phyloP scores from a whole-genome alignment of 2,888 invertebrate genomes.

The Watsonalla cultraria region DNA sequence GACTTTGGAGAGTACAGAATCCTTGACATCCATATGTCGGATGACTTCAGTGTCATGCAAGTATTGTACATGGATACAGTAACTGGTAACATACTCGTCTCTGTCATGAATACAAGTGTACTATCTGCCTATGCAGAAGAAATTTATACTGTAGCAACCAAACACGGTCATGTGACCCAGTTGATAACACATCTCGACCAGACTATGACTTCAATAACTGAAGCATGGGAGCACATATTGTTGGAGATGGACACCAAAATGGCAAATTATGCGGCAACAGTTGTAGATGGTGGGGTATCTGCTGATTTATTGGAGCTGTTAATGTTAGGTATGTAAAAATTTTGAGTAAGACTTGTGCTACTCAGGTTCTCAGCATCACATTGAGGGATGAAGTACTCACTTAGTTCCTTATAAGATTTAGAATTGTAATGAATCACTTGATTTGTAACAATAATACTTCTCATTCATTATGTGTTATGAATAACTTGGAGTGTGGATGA shows the following conservation, averaged over 20 bases:
- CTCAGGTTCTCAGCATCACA: no score
- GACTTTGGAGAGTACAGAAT: slow-evolving; percentile 78
- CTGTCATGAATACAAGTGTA: slow-evolving; percentile 79
- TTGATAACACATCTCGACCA: slow-evolving; percentile 84
- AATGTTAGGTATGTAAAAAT: slow-evolving; percentile 82
- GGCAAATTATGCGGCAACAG: slow-evolving; percentile 89
- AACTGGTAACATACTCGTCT: slow-evolving; percentile 63
- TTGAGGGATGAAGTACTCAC: no score
- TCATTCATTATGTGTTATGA: no score
- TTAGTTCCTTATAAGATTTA: no score
- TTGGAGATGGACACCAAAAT: slow-evolving; percentile 96
- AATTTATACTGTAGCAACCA: slow-evolving; percentile 84
- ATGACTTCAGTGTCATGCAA: slow-evolving; percentile 84
- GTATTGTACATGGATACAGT: slow-evolving; percentile 78
- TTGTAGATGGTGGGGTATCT: slow-evolving; percentile 89
- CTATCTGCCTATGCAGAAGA: slow-evolving; percentile 83
- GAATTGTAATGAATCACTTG: no score
- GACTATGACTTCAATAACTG: slow-evolving; percentile 89
- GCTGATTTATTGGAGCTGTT: slow-evolving; percentile 94
- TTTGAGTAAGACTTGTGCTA: no score
- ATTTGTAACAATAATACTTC: no score
- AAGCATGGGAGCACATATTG: slow-evolving; percentile 96
- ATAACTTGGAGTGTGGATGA: neutral
- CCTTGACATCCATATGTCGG: slow-evolving; percentile 82
- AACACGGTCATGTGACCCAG: slow-evolving; percentile 85